Base-by-base conservation (phyloP, 64 coral and sea anemone species). In the Dendrophyllia cribrosa region DNA sequence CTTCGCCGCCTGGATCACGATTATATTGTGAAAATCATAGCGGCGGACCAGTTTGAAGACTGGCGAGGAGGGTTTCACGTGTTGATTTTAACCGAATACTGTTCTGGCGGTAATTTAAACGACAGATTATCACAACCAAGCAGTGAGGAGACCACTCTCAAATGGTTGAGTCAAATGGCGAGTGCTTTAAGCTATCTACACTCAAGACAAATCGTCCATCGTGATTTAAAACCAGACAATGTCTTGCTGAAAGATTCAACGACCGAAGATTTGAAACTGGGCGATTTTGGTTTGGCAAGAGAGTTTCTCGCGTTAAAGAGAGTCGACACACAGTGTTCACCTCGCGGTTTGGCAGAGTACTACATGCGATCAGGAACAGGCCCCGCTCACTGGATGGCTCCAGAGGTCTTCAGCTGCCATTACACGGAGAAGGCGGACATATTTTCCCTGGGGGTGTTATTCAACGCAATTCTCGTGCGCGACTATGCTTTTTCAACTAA, bases 221-320 rank as follows among this genome's bases (percentile, higher is more conserved):
- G 92, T 75, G 92, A 94, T 88, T 72, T 94, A 17, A 94, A 94
- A 81, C 76, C 92, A 50, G 92, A 94, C 74, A 94, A 94, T 46
- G 85, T 94, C 5, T 83, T 94, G 24, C 92, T 94, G 2, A 82
- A 76, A 23, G 88, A 89, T 79, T 73, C 92, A 5, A 51, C 64
- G 17, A 66, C 64, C 5, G 92, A 89, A 44, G 86, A 94, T 15
- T 56, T 94, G 21, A 94, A 94, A 56, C 92, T 94, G 3, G 86
- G 92, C 5, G 92, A 94, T 66, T 74, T 94, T 82, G 92, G 92
- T 3, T 83, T 94, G 19, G 92, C 92, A n/a, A 95, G 87, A 47
- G 93, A 89, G 26, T 89, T 89, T 66, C 22, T 83, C 9, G 79
- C 69, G 52, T 47, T 52, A 9, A 88, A 95, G 75, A 51, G 9